A percentile compares a stretch with the other conserved stretches of the same genome.
Evolutionary conservation across 1,140 invertebrate genomes (phyloP).

Genomic region (Tetramorium alpestre): DNA sequence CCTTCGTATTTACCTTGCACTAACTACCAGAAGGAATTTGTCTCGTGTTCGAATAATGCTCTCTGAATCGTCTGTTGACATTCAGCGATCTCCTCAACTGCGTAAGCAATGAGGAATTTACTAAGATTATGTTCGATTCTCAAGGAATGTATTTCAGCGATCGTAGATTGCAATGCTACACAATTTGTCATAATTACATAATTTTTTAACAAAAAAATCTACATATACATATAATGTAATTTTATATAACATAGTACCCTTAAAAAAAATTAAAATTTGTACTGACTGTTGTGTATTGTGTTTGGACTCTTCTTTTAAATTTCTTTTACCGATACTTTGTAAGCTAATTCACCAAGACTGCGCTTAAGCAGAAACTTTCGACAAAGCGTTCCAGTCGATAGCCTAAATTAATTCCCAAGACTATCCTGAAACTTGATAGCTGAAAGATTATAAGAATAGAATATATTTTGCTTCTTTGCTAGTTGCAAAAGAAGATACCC

Average conservation of each 20-base stretch:
- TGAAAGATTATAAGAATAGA: constrained; percentile 27
- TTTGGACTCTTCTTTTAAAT: not conserved
- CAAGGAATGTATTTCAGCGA: constrained; percentile 5
- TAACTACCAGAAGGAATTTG: constrained; percentile 32
- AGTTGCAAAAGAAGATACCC: not conserved
- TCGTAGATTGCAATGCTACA: not conserved
- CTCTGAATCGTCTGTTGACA: constrained; percentile 41
- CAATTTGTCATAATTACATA: not conserved
- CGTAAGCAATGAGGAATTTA: constrained; percentile 29
- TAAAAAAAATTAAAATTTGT: not conserved
- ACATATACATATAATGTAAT: not conserved
- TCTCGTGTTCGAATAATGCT: constrained; percentile 37
- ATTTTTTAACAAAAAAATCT: constrained; percentile 12
- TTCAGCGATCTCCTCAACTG: constrained; percentile 18
- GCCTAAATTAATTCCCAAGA: constrained; percentile 17
- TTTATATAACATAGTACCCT: not conserved
- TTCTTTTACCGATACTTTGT: constrained; percentile 15
- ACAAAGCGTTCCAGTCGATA: constrained; percentile 31
- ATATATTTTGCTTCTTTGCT: constrained; percentile 16
- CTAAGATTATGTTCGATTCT: constrained; percentile 1
- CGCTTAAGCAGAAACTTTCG: constrained; percentile 26
- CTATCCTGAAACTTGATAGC: not conserved
- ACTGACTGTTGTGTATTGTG: not conserved
- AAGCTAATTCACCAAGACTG: not conserved
- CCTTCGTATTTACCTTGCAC: constrained; percentile 58